Evolutionary conservation across 1,140 invertebrate species (phyloP).

Genomic region (Drosophila micromelanica): DNA sequence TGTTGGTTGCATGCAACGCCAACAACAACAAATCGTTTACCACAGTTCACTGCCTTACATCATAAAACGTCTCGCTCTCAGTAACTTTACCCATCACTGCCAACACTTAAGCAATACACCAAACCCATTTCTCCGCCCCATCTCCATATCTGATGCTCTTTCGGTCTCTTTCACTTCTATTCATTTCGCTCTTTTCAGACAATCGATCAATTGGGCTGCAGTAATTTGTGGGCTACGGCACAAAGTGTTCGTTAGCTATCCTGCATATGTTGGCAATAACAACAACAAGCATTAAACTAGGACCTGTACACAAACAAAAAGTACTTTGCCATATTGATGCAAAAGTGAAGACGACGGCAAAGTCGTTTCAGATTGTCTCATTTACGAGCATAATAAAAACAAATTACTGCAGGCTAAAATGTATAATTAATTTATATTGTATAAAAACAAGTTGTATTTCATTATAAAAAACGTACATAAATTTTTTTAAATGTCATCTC

Average conservation of each 20-base stretch:
- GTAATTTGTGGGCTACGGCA: constrained; percentile 78
- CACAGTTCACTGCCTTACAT: constrained; percentile 80
- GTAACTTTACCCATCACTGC: constrained; percentile 44
- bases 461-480: no score
- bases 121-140: constrained; percentile 2
- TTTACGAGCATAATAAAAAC: neutral
- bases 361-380: neutral
- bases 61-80: constrained; percentile 60
- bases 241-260: constrained; percentile 73
- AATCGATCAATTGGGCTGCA: constrained; percentile 81
- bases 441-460: neutral
- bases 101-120: constrained; percentile 36
- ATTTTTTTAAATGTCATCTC: no score
- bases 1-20: constrained; percentile 57
- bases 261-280: constrained; percentile 52
- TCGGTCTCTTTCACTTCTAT: constrained; percentile 5
- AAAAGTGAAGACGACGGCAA: neutral
- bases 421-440: constrained; percentile 4
- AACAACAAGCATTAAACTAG: constrained; percentile 23
- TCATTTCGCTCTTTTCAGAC: constrained; percentile 52
- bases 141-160: neutral
- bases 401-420: constrained; percentile 18
- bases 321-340: neutral
- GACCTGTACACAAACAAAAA: constrained; percentile 2
- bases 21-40: constrained; percentile 80